Evolutionary conservation across 2,888 invertebrate species (phyloP).

Genomic region (Tryphoninae sp.): DNA sequence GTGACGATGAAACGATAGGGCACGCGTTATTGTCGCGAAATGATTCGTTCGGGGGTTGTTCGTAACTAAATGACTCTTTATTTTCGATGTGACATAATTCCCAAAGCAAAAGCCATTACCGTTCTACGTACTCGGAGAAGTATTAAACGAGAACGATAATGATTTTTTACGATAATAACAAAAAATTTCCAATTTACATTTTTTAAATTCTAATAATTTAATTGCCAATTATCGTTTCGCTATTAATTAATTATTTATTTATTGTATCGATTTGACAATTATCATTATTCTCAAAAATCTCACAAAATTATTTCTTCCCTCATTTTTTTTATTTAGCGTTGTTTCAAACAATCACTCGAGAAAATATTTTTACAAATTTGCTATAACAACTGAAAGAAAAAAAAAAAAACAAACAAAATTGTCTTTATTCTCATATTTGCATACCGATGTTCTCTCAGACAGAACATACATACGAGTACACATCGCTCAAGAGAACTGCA

Average conservation of each 20-base stretch:
- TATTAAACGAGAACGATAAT: not conserved
- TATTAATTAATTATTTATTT: too few species aligned
- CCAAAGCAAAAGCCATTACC: not conserved
- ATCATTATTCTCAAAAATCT: too few species aligned
- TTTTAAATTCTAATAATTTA: too few species aligned
- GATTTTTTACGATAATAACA: too few species aligned
- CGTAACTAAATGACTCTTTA: conserved; percentile 15
- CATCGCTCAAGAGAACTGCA: not conserved
- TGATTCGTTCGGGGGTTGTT: conserved; percentile 28
- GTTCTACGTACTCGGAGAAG: not conserved
- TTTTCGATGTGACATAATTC: not conserved
- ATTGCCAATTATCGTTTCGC: too few species aligned
- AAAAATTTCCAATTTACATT: too few species aligned
- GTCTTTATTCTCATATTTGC: not conserved
- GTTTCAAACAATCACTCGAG: too few species aligned
- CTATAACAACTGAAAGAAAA: not conserved
- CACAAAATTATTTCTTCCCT: too few species aligned
- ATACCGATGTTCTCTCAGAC: not conserved
- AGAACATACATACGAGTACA: not conserved
- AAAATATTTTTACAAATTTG: too few species aligned
- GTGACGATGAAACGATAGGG: not conserved
- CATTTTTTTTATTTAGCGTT: too few species aligned
- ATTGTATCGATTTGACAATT: too few species aligned
- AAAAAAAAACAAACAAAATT: not conserved
- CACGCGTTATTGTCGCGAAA: not conserved